phyloP scores from a whole-genome alignment of 1,140 invertebrate genomes.

The Drosophila ironensis region DNA sequence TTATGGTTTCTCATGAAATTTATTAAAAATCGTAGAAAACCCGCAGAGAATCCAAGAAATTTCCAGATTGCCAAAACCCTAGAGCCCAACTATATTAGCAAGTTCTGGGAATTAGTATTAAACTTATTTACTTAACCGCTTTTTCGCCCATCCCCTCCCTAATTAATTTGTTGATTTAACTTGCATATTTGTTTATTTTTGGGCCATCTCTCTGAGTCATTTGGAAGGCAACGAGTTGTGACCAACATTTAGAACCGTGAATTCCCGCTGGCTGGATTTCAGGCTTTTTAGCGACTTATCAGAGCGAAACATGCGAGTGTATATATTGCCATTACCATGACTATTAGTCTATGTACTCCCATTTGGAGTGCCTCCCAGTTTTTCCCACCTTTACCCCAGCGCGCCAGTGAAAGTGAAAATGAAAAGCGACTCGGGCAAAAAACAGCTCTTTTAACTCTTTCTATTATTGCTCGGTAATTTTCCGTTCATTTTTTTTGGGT shows the following conservation, averaged over 20 bases:
- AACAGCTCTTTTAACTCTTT: conserved; percentile 16
- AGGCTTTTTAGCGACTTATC: conserved; percentile 15
- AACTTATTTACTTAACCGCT: no score
- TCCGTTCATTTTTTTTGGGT: conserved; percentile 41
- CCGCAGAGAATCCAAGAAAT: no score
- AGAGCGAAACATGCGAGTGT: conserved; percentile 18
- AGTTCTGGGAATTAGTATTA: no score
- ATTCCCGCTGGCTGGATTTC: background rate
- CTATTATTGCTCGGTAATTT: conserved; percentile 59
- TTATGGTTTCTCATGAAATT: no score
- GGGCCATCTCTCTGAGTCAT: conserved; percentile 25
- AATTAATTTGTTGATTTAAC: background rate
- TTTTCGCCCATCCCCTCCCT: background rate
- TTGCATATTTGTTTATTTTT: background rate
- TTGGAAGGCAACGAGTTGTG: conserved; percentile 16
- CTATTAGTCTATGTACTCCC: no score
- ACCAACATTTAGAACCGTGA: conserved; percentile 18
- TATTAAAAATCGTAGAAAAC: no score
- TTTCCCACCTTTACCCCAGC: conserved; percentile 3
- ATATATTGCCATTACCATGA: no score
- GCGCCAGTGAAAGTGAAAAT: conserved; percentile 68
- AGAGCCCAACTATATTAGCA: no score
- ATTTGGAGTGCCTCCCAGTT: background rate
- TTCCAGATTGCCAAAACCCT: no score
- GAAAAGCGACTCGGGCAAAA: conserved; percentile 1